Conservation (phyloP, 2,888 invertebrate species). For the Lasioglossum calceatum region DNA sequence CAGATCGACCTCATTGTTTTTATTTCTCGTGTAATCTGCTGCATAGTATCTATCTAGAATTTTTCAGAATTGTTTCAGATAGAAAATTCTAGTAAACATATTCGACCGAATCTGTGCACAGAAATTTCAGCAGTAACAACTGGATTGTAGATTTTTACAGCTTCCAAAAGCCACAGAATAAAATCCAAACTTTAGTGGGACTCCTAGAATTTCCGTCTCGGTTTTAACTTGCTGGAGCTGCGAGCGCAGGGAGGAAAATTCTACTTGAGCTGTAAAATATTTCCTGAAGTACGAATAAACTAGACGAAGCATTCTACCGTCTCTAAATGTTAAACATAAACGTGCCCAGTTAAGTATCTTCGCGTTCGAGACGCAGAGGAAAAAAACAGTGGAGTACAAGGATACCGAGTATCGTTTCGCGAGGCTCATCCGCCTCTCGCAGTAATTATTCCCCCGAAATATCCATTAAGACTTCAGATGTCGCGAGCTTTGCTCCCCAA, state of each 20-base stretch:
- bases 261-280: not conserved
- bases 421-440: not conserved
- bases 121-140: not conserved
- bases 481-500: constrained; percentile 48
- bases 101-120: not conserved
- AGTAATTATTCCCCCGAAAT: constrained; percentile 60
- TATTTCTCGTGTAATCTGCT: not conserved
- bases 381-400: not conserved
- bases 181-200: not conserved
- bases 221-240: not conserved
- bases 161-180: not conserved
- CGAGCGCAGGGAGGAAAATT: not conserved
- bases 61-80: not conserved
- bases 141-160: not conserved
- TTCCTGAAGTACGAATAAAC: not conserved
- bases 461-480: constrained; percentile 63
- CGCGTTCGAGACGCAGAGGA: not conserved
- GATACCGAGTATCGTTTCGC: not conserved
- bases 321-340: not conserved
- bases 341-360: not conserved
- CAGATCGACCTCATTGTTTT: not conserved
- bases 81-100: not conserved
- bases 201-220: not conserved
- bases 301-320: not conserved
- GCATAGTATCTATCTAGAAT: not conserved